phyloP scores from a whole-genome alignment of 2,888 invertebrate genomes.

The Thymelicus acteon region DNA sequence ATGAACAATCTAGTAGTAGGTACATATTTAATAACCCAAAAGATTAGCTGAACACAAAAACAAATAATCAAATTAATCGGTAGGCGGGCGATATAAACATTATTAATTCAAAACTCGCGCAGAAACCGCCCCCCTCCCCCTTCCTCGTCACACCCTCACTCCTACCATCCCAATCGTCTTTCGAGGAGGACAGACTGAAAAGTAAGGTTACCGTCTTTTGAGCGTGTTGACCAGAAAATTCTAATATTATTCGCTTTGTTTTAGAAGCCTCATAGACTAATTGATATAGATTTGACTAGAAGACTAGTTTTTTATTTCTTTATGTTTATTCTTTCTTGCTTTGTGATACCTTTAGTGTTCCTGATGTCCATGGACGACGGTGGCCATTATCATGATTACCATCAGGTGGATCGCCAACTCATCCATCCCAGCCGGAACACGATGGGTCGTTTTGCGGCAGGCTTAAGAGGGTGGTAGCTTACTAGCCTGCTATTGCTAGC shows the following conservation, averaged over 20 bases:
- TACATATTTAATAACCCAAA: conserved; percentile 48
- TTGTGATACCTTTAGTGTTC: too few relatives aligned
- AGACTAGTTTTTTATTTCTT: too few relatives aligned
- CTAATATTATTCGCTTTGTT: conserved; percentile 24
- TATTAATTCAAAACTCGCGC: conserved; percentile 81
- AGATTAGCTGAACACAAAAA: conserved; percentile 62
- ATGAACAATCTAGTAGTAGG: neutral
- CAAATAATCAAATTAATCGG: conserved; percentile 83
- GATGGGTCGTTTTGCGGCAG: too few relatives aligned
- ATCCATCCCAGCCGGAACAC: too few relatives aligned
- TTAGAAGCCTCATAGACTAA: neutral
- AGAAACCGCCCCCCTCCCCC: conserved; percentile 46
- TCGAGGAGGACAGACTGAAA: conserved; percentile 62
- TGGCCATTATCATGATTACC: too few relatives aligned
- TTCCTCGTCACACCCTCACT: conserved; percentile 47
- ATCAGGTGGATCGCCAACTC: too few relatives aligned
- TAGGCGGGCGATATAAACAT: conserved; percentile 80
- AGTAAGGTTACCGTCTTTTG: conserved; percentile 51
- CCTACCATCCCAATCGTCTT: conserved; percentile 59
- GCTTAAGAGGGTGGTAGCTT: too few relatives aligned
- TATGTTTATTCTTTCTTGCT: too few relatives aligned
- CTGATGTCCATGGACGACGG: too few relatives aligned
- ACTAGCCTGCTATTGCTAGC: too few relatives aligned
- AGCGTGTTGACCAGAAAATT: conserved; percentile 41
- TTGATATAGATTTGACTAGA: too few relatives aligned